Percentiles rank a stretch among this genome's conserved stretches.
Conservation (phyloP, 2,888 invertebrate genomes). For the Apamea crenata region DNA sequence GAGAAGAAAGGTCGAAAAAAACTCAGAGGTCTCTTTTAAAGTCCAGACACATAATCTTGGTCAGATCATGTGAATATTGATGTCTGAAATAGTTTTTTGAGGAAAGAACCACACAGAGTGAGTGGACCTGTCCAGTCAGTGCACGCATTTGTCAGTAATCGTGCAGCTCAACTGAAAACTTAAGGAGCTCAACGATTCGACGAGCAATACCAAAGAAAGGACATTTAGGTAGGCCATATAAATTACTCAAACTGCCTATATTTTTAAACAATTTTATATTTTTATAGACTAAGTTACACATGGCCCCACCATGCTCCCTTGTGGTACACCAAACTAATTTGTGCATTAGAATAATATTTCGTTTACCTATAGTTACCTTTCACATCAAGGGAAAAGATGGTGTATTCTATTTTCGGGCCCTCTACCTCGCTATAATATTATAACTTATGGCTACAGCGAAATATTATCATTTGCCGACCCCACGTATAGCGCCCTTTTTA, state of each 20-base stretch:
- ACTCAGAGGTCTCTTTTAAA: too few relatives aligned
- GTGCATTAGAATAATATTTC: conserved; percentile 4
- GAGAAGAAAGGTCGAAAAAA: too few relatives aligned
- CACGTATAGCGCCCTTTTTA: conserved; percentile 29
- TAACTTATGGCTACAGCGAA: conserved; percentile 22
- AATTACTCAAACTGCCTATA: background rate
- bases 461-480: conserved; percentile 50
- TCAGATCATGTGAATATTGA: too few relatives aligned
- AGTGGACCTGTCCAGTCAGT: too few relatives aligned
- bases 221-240: background rate
- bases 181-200: background rate
- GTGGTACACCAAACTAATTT: background rate
- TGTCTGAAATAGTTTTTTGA: too few relatives aligned
- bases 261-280: too few relatives aligned
- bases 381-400: background rate
- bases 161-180: too few relatives aligned
- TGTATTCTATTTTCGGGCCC: conserved; percentile 34
- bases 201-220: background rate
- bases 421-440: conserved; percentile 22
- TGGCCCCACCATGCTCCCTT: conserved; percentile 8
- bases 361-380: background rate
- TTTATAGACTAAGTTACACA: background rate
- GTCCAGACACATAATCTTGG: too few relatives aligned
- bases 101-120: too few relatives aligned
- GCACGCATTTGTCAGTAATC: too few relatives aligned